Percentiles rank a stretch among this genome's conserved stretches.
Conservation (phyloP, 2,888 invertebrate genomes). For the Anoplius nigerrimus region DNA sequence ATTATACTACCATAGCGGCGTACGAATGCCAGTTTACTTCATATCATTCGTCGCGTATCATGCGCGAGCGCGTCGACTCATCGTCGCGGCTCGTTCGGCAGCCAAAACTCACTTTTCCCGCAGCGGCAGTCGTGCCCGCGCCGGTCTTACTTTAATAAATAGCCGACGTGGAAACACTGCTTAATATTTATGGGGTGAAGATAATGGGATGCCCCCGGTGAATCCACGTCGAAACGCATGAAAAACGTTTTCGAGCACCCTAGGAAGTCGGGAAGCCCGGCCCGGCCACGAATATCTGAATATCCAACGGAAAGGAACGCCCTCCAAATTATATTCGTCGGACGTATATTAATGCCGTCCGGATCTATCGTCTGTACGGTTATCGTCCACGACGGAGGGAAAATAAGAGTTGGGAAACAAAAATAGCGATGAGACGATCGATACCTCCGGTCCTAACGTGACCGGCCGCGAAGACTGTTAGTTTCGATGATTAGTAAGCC, state of each 20-base stretch:
- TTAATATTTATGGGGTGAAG: constrained; percentile 42
- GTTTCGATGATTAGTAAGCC: too few relatives aligned
- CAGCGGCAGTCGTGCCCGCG: background rate
- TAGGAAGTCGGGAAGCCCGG: constrained; percentile 11
- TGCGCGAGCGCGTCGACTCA: too few relatives aligned
- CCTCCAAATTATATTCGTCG: constrained; percentile 25
- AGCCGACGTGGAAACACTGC: constrained; percentile 27
- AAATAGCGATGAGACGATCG: too few relatives aligned
- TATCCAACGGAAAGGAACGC: constrained; percentile 19
- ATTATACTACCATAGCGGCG: too few relatives aligned
- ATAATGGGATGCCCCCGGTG: constrained; percentile 38
- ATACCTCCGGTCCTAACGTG: too few relatives aligned
- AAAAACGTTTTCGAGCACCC: constrained; percentile 29
- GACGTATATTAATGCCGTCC: constrained; percentile 11
- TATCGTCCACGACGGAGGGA: too few relatives aligned
- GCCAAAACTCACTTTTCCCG: too few relatives aligned
- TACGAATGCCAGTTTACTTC: too few relatives aligned
- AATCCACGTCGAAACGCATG: constrained; percentile 31
- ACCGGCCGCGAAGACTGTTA: too few relatives aligned
- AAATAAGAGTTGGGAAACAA: too few relatives aligned
- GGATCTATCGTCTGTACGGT: background rate
- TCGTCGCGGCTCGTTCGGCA: too few relatives aligned
- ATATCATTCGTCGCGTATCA: too few relatives aligned
- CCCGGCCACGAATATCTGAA: constrained; percentile 5
- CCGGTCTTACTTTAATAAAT: constrained; percentile 20